Percentiles rank a stretch among this genome's conserved stretches.
phyloP scores from a whole-genome alignment of 2,113 vertebrate genomes.

The Xenopus laevis region DNA sequence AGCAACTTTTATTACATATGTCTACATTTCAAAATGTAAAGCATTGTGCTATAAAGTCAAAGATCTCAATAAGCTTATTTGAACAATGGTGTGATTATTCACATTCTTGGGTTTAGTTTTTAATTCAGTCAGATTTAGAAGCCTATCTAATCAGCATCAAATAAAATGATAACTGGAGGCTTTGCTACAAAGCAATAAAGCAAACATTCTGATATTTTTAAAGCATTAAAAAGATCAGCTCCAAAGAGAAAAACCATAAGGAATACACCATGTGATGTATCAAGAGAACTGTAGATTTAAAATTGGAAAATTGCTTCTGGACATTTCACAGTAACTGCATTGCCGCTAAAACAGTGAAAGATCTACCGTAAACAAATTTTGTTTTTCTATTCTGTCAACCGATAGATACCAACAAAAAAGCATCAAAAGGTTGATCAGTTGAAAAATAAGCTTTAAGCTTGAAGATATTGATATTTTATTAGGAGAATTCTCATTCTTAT shows the following conservation, averaged over 20 bases:
- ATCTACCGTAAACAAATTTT: conserved; percentile 21
- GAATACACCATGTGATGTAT: conserved; percentile 23
- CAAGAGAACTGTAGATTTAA: conserved; percentile 17
- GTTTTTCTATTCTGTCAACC: conserved; percentile 15
- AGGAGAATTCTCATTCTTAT: not conserved
- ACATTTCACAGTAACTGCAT: conserved; percentile 18
- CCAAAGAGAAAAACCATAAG: conserved; percentile 23
- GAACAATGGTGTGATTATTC: too few species aligned
- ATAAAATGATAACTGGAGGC: conserved; percentile 27
- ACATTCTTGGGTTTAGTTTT: too few species aligned
- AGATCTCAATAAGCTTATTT: too few species aligned
- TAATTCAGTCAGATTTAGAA: not conserved
- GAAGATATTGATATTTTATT: not conserved
- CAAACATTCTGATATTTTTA: conserved; percentile 27
- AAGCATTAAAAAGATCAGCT: conserved; percentile 25
- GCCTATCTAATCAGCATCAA: conserved; percentile 3
- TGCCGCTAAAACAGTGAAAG: conserved; percentile 6
- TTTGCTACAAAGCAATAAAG: conserved; percentile 10
- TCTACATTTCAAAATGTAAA: too few species aligned
- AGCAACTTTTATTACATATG: too few species aligned
- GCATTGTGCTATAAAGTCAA: too few species aligned
- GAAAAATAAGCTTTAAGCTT: conserved; percentile 8
- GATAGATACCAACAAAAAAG: not conserved
- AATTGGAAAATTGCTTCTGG: conserved; percentile 27
- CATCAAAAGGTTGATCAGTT: not conserved